Percentiles rank a stretch among this genome's conserved stretches.
Evolutionary conservation across 2,797 vertebrate species (phyloP).

Genomic region (Hyperoplus lanceolatus): DNA sequence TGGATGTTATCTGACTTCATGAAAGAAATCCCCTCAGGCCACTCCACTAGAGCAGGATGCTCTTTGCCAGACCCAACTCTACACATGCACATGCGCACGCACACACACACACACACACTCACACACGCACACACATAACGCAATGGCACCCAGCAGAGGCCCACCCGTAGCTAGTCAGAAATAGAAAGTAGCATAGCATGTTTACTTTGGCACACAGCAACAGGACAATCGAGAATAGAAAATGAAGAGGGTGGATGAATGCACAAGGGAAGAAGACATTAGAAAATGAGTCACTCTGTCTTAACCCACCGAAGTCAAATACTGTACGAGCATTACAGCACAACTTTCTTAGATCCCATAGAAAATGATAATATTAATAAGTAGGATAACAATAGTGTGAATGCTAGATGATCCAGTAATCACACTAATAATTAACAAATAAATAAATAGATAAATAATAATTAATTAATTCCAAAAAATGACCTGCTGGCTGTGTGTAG

Average conservation of each 20-base stretch:
- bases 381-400: too few relatives aligned
- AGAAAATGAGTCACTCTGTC: slow-evolving; percentile 26
- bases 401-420: too few relatives aligned
- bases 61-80: slow-evolving; percentile 73
- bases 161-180: slow-evolving; percentile 68
- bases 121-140: slow-evolving; percentile 34
- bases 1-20: slow-evolving; percentile 87
- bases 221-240: slow-evolving; percentile 55
- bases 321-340: not conserved
- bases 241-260: slow-evolving; percentile 40
- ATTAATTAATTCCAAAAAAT: too few relatives aligned
- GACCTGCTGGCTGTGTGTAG: not conserved
- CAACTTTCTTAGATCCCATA: not conserved
- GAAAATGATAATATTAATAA: too few relatives aligned
- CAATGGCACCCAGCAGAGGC: slow-evolving; percentile 59
- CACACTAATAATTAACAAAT: too few relatives aligned
- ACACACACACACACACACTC: slow-evolving; percentile 38
- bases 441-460: too few relatives aligned
- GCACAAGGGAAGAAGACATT: slow-evolving; percentile 16
- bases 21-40: slow-evolving; percentile 87
- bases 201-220: slow-evolving; percentile 48
- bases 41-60: slow-evolving; percentile 82
- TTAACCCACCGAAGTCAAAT: slow-evolving; percentile 27
- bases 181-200: slow-evolving; percentile 64
- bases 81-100: slow-evolving; percentile 42